A percentile compares a stretch with the other conserved stretches of the same genome.
phyloP scores from a whole-genome alignment of 2,888 invertebrate species.

The Cantharis rufa region DNA sequence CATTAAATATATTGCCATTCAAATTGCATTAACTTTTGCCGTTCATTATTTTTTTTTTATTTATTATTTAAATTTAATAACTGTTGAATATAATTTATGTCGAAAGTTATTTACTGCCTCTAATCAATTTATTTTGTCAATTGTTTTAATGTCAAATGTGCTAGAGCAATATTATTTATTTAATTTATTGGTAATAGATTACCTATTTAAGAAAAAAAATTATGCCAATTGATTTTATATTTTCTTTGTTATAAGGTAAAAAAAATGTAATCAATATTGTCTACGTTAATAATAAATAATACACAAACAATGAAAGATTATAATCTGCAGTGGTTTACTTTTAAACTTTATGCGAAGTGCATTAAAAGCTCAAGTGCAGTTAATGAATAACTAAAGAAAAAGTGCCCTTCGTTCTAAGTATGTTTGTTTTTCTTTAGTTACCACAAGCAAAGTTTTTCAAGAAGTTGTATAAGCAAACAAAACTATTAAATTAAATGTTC shows the following conservation, averaged over 20 bases:
- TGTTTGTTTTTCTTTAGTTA: neutral
- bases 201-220: too few species aligned
- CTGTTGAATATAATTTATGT: neutral
- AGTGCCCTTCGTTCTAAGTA: neutral
- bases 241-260: neutral
- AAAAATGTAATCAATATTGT: too few species aligned
- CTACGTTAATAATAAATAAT: too few species aligned
- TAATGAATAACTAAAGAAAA: neutral
- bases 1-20: neutral
- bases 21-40: neutral
- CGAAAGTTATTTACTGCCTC: neutral
- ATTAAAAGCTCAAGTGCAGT: neutral
- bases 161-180: too few species aligned
- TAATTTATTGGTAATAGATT: too few species aligned
- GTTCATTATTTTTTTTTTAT: neutral
- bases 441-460: neutral
- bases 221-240: neutral
- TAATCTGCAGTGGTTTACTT: neutral
- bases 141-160: too few species aligned
- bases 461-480: neutral
- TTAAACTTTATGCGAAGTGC: neutral
- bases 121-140: neutral
- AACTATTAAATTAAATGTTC: too few species aligned
- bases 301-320: too few species aligned
- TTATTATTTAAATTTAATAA: neutral